These are phyloP conservation scores for Heliconius congener DNA, from an alignment of 1,140 invertebrate species.

Conservation along the genomic window DNA sequence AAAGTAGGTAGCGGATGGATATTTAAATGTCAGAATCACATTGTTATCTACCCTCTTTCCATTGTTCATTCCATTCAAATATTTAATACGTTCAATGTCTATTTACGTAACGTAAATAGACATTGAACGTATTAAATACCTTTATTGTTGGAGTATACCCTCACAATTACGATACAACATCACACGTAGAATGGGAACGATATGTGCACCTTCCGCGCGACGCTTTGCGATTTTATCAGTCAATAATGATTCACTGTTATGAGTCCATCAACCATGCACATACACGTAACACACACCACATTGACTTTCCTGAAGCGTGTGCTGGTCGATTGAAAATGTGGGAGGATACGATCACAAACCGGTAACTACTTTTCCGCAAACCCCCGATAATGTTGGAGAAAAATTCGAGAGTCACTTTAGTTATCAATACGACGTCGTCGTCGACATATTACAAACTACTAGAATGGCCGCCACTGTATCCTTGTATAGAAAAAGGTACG, in stretches of 20 bases:
- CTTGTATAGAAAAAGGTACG: slow-evolving; percentile 45
- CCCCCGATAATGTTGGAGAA: slow-evolving; percentile 66
- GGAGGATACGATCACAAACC: slow-evolving; percentile 67
- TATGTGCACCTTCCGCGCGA: slow-evolving; percentile 41
- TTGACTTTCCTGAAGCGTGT: slow-evolving; percentile 36
- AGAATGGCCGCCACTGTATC: slow-evolving; percentile 44
- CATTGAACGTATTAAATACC: too few relatives aligned
- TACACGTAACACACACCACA: slow-evolving; percentile 36
- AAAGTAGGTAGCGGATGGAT: neutral
- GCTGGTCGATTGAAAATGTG: slow-evolving; percentile 52
- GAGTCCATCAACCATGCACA: slow-evolving; percentile 43
- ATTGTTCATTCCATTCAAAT: neutral
- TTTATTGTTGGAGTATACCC: neutral
- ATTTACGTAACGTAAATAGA: neutral
- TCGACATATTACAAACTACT: slow-evolving; percentile 53
- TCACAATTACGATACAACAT: slow-evolving; percentile 17
- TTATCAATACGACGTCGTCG: slow-evolving; percentile 52
- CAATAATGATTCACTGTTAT: slow-evolving; percentile 62
- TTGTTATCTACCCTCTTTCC: neutral
- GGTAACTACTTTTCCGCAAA: slow-evolving; percentile 77
- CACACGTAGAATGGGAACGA: slow-evolving; percentile 34
- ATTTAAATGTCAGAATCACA: neutral
- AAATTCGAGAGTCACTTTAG: slow-evolving; percentile 62
- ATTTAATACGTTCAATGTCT: neutral
- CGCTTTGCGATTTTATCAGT: slow-evolving; percentile 56